These are phyloP conservation scores for Dryobates pubescens DNA, from an alignment of 2,797 vertebrate species.

Conservation along the genomic window DNA sequence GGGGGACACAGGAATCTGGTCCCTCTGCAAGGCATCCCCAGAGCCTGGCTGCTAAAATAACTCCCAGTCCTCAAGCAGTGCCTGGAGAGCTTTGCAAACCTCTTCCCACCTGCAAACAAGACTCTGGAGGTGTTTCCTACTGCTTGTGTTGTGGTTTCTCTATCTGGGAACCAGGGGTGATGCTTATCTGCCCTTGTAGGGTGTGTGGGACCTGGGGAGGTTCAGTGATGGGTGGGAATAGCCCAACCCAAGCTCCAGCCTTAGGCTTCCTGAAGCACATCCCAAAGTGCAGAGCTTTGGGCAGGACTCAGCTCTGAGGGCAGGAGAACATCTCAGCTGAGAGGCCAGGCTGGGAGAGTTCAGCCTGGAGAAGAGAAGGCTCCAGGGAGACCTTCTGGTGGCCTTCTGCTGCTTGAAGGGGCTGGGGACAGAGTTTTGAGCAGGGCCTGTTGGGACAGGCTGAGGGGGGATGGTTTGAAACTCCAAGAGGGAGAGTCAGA, in stretches of 20 bases:
- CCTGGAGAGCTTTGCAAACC: background rate
- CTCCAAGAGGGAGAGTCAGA: background rate
- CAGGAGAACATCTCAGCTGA: background rate
- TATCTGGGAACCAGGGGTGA: background rate
- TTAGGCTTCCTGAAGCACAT: background rate
- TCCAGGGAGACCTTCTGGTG: background rate
- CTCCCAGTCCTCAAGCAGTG: background rate
- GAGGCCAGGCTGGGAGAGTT: background rate
- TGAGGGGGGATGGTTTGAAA: background rate
- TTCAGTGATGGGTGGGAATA: background rate
- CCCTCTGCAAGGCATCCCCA: background rate
- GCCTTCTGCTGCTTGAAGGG: background rate
- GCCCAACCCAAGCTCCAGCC: background rate
- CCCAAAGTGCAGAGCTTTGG: background rate
- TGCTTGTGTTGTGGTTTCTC: slow-evolving; percentile 9
- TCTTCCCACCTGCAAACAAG: background rate
- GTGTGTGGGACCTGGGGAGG: background rate
- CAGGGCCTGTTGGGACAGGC: background rate
- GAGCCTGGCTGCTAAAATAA: background rate
- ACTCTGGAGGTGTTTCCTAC: fast-evolving
- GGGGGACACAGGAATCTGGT: fast-evolving
- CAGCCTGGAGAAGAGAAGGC: background rate
- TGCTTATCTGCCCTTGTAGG: background rate
- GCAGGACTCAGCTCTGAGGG: background rate
- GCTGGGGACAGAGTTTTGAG: background rate